These are phyloP conservation scores for Ferdinandea cuprea DNA, from an alignment of 2,888 invertebrate species.

Conservation along the genomic window DNA sequence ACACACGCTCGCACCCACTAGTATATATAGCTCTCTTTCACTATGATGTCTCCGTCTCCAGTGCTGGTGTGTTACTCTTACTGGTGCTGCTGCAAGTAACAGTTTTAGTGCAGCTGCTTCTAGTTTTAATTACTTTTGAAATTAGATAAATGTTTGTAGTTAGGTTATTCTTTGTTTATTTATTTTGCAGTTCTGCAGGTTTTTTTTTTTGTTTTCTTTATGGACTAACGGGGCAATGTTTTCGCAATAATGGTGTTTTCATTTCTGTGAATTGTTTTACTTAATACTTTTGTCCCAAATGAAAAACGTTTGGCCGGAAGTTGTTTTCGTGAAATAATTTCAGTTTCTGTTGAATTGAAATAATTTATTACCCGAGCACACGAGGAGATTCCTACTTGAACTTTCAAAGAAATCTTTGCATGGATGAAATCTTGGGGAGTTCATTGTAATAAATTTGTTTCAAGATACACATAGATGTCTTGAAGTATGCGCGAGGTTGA, in stretches of 20 bases:
- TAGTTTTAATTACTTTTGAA: slow-evolving; percentile 74
- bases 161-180: slow-evolving; percentile 67
- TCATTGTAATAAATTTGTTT: slow-evolving; percentile 12
- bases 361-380: slow-evolving; percentile 50
- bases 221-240: slow-evolving; percentile 13
- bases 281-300: slow-evolving; percentile 24
- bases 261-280: slow-evolving; percentile 51
- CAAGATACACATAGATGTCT: neutral
- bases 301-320: slow-evolving; percentile 17
- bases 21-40: neutral
- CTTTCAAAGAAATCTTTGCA: neutral
- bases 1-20: neutral
- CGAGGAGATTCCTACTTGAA: neutral
- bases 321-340: slow-evolving; percentile 50
- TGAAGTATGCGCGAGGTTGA: neutral
- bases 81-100: slow-evolving; percentile 35
- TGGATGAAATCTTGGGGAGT: neutral
- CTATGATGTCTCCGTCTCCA: neutral
- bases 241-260: slow-evolving; percentile 42
- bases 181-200: slow-evolving; percentile 53
- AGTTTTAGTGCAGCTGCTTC: slow-evolving; percentile 70
- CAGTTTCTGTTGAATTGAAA: slow-evolving; percentile 39
- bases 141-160: slow-evolving; percentile 75
- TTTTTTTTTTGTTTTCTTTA: slow-evolving; percentile 23
- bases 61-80: neutral